Evolutionary conservation across 2,888 invertebrate genomes (phyloP).

Genomic region (Toxonevra muliebris): DNA sequence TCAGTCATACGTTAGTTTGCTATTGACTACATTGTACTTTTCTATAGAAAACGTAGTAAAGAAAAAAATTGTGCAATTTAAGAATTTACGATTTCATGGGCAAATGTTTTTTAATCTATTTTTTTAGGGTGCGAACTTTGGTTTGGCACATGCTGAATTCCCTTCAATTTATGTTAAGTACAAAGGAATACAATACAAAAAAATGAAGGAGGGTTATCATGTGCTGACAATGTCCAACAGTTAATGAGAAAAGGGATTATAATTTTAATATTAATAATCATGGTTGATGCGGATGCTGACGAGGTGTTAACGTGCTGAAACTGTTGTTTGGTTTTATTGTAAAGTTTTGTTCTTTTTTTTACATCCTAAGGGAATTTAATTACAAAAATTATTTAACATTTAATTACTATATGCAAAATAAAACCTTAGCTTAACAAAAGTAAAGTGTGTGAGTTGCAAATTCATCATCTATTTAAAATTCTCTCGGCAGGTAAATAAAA

Average conservation of each 20-base stretch:
- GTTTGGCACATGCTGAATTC: not conserved
- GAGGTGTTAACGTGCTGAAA: conserved; percentile 42
- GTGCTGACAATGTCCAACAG: not conserved
- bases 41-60: not conserved
- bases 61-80: not conserved
- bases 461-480: no score
- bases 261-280: conserved; percentile 32
- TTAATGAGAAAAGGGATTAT: conserved; percentile 43
- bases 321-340: conserved; percentile 16
- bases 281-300: conserved; percentile 42
- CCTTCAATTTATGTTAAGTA: no score
- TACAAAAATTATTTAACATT: no score
- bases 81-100: not conserved
- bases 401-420: no score
- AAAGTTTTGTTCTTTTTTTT: no score
- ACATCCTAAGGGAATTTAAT: no score
- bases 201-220: no score
- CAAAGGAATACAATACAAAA: no score
- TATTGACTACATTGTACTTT: not conserved
- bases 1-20: conserved; percentile 13
- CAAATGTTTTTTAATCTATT: not conserved
- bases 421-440: no score
- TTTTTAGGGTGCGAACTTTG: not conserved
- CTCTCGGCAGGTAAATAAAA: no score
- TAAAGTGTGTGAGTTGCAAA: no score